A percentile compares a stretch with the other conserved stretches of the same genome.
Conservation (phyloP, 2,888 invertebrate genomes). For the Folsomia candida region DNA sequence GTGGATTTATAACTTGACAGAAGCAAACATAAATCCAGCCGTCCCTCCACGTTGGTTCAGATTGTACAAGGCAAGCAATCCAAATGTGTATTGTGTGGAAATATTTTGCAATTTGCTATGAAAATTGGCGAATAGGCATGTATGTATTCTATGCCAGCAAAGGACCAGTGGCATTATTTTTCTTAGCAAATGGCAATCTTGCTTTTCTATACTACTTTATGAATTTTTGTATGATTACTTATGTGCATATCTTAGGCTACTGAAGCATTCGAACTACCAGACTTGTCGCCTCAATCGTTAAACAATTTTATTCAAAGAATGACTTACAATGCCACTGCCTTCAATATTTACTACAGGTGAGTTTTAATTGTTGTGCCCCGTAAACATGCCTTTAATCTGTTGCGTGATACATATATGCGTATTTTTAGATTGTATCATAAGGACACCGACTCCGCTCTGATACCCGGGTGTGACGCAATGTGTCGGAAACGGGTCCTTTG, state of each 20-base stretch:
- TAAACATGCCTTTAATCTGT: background rate
- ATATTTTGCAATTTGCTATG: no score
- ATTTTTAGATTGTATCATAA: conserved; percentile 59
- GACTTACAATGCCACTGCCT: conserved; percentile 58
- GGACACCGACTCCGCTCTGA: conserved; percentile 58
- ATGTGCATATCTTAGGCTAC: conserved; percentile 69
- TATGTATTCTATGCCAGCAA: no score
- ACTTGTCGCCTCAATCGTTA: conserved; percentile 65
- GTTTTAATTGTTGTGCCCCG: background rate
- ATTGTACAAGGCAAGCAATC: conserved; percentile 75
- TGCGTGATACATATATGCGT: background rate
- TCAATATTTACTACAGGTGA: conserved; percentile 56
- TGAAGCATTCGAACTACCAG: conserved; percentile 63
- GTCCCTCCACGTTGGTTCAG: conserved; percentile 65
- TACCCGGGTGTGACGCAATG: conserved; percentile 55
- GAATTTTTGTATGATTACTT: no score
- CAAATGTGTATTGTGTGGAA: no score
- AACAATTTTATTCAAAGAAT: conserved; percentile 63
- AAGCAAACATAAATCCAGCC: conserved; percentile 65
- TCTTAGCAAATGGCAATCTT: no score
- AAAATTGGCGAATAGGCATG: no score
- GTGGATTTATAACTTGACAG: conserved; percentile 72
- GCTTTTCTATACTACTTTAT: no score
- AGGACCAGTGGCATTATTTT: no score
- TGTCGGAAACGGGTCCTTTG: conserved; percentile 62